Evolutionary conservation across 2,888 invertebrate species (phyloP).

Genomic region (Drosophila kambysellisi): DNA sequence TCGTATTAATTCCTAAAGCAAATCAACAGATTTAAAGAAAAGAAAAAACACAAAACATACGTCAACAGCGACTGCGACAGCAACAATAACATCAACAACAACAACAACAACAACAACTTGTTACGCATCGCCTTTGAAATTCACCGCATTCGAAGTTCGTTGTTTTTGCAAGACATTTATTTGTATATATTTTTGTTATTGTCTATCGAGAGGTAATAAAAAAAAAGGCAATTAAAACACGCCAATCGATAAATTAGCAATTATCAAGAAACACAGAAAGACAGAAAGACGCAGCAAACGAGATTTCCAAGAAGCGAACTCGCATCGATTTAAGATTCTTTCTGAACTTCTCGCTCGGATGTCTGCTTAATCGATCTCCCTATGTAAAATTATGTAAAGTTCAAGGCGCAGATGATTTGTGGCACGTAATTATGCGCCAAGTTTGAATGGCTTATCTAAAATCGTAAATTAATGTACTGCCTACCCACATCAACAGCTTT

Average conservation of each 20-base stretch:
- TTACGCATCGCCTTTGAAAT: slow-evolving; percentile 57
- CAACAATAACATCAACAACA: not conserved
- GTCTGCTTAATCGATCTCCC: not conserved
- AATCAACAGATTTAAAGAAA: slow-evolving; percentile 58
- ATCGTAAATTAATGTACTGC: slow-evolving; percentile 7
- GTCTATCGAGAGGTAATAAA: slow-evolving; percentile 51
- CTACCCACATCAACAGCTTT: not conserved
- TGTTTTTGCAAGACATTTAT: slow-evolving; percentile 17
- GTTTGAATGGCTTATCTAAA: slow-evolving; percentile 46
- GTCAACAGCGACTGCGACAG: not conserved
- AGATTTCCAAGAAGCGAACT: slow-evolving; percentile 56
- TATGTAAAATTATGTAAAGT: slow-evolving; percentile 53
- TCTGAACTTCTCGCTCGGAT: not conserved
- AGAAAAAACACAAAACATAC: not conserved
- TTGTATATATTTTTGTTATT: slow-evolving; percentile 9
- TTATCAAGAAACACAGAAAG: slow-evolving; percentile 51
- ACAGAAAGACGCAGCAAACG: slow-evolving; percentile 30
- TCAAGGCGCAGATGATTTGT: slow-evolving; percentile 41
- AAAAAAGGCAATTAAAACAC: slow-evolving; percentile 59
- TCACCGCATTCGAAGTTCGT: slow-evolving; percentile 43
- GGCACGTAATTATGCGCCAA: slow-evolving; percentile 50
- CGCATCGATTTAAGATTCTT: not conserved
- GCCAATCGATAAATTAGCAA: slow-evolving; percentile 72
- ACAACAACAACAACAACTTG: slow-evolving; percentile 41
- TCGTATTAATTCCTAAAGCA: slow-evolving; percentile 44